A percentile compares a stretch with the other conserved stretches of the same genome.
phyloP scores from a whole-genome alignment of 2,888 invertebrate genomes.

The Tachina grossa region DNA sequence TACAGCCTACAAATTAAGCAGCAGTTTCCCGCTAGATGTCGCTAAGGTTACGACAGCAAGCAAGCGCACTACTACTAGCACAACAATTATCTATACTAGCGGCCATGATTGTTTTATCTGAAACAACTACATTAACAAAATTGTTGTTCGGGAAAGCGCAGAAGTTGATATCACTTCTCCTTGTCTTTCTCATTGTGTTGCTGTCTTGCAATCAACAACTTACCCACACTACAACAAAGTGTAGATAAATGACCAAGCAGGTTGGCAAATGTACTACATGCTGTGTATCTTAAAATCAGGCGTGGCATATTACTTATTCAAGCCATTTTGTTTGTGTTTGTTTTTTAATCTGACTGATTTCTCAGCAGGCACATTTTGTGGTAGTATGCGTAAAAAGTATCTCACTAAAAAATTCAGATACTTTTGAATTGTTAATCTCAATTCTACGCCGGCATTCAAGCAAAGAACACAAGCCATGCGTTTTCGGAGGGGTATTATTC shows the following conservation, averaged over 20 bases:
- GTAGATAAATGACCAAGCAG: not conserved
- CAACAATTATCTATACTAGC: conserved; percentile 74
- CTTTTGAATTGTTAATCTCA: not conserved
- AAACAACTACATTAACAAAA: not conserved
- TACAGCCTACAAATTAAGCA: conserved; percentile 2
- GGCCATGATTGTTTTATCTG: conserved; percentile 81
- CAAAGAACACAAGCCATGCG: not conserved
- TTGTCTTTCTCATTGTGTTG: conserved; percentile 28
- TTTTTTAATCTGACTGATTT: not conserved
- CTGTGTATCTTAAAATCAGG: conserved; percentile 52
- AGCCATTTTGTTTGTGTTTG: conserved; percentile 15
- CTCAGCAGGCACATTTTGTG: not conserved
- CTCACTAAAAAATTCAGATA: not conserved
- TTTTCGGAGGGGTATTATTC: conserved; percentile 3
- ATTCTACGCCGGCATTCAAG: not conserved
- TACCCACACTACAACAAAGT: not conserved
- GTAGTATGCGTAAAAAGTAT: not conserved
- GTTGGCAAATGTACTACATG: not conserved
- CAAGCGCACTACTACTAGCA: conserved; percentile 9
- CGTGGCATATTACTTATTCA: conserved; percentile 54
- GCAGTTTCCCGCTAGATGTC: conserved; percentile 77
- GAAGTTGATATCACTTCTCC: conserved; percentile 21
- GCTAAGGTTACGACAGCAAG: conserved; percentile 31
- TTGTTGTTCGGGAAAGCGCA: conserved; percentile 13
- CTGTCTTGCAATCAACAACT: not conserved